Conservation (phyloP, 2,797 vertebrate genomes). For the Tiaroga cobitis region DNA sequence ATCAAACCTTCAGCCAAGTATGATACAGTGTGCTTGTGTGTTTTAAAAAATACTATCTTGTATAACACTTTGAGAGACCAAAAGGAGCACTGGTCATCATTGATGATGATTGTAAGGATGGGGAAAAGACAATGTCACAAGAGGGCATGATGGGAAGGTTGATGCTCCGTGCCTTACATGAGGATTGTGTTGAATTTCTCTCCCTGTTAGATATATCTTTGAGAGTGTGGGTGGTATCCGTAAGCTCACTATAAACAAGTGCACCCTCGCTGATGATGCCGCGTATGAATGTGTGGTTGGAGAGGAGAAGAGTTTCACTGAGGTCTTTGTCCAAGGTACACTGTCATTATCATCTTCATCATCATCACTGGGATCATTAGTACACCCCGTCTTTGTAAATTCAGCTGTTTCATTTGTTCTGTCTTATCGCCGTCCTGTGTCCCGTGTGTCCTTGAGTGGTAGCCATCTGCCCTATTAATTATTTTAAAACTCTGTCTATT, state of each 20-base stretch:
- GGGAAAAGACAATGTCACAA: not conserved
- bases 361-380: slow-evolving; percentile 21
- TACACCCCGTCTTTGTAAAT: not conserved
- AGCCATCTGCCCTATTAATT: slow-evolving; percentile 23
- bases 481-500: slow-evolving; percentile 9
- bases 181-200: slow-evolving; percentile 11
- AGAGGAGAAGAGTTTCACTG: slow-evolving; percentile 87
- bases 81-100: not conserved
- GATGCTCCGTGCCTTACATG: not conserved
- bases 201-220: slow-evolving; percentile 83
- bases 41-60: not conserved
- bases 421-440: slow-evolving; percentile 14
- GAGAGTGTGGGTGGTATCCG: slow-evolving; percentile 88
- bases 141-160: not conserved
- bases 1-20: slow-evolving; percentile 91
- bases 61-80: not conserved
- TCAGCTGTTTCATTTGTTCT: not conserved
- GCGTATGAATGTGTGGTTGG: slow-evolving; percentile 86
- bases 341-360: slow-evolving; percentile 60
- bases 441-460: slow-evolving; percentile 6
- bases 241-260: slow-evolving; percentile 90
- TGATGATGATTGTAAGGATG: not conserved
- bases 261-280: slow-evolving; percentile 89
- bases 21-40: slow-evolving; percentile 11
- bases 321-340: slow-evolving; percentile 90